Evolutionary conservation across 2,113 vertebrate genomes (phyloP), one percentile per base, ranked within the genome.

Genomic region (Scopus umbretta): DNA sequence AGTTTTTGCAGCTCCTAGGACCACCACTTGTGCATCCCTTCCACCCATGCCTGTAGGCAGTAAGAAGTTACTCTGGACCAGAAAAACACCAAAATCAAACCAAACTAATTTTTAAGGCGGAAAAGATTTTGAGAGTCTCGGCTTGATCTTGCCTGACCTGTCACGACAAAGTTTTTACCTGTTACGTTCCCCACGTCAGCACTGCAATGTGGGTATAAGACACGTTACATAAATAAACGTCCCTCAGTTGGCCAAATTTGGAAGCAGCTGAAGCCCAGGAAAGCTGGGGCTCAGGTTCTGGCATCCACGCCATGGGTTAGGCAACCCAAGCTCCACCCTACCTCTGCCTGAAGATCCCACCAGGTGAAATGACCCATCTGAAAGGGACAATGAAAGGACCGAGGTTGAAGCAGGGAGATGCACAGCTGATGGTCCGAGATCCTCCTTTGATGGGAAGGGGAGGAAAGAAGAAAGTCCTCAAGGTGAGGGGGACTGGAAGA

Each of bases 171-270:
- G 36, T 7, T 53, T 40, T 47, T 29, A 49, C 14, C 47, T 23
- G 8, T 50, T 30, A 14, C 0, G 1, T 42, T 61, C 19, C 20
- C 40, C 1, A 0, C 5, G 14, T 16, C 40, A 62, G 36, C 47
- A 49, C 61, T 36, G 30, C 42, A 23, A 36, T 3, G 17, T 2
- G 12, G 7, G 13, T 29, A 7, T 32, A 16, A 36, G 47, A 29
- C 26, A 25, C 18, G 1, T 14, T 4, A n/a, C 0, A 1, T 30
- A 30, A 38, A 45, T 3, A 13, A 50, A 38, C 25, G 5, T 22
- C 19, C n/a, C 29, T 42, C 42, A 47, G 42, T 3, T 29, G 34
- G 62, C 10, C 32, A 29, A 9, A 67, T 52, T 7, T 34, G 62
- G 79, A 53, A 67, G 78, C 13, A 29, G 45, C 9, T 45, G 70